These are phyloP conservation scores for Phylloscopus trochiloides DNA, from an alignment of 2,113 vertebrate species.

Conservation along the genomic window DNA sequence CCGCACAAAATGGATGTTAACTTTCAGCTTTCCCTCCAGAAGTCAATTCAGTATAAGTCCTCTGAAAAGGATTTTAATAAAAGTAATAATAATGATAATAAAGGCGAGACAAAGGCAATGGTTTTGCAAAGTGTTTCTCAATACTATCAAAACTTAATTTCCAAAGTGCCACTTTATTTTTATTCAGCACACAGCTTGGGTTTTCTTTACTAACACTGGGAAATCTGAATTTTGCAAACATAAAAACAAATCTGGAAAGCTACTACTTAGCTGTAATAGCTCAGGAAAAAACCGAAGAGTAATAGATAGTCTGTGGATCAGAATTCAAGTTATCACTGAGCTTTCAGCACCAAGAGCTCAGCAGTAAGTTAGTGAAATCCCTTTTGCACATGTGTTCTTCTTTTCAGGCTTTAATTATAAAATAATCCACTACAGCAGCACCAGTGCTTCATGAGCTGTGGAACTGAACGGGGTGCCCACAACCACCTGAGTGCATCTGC, in stretches of 20 bases:
- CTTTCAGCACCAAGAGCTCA: not conserved
- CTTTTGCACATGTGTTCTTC: not conserved
- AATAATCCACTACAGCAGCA: not conserved
- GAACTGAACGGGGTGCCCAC: not conserved
- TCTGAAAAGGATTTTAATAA: not conserved
- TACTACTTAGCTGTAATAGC: not conserved
- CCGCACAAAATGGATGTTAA: not conserved
- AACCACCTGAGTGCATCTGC: not conserved
- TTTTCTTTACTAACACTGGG: not conserved
- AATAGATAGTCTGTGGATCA: not conserved
- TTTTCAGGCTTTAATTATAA: not conserved
- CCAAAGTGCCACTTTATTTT: not conserved
- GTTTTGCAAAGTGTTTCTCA: slow-evolving; percentile 11
- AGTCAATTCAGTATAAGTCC: not conserved
- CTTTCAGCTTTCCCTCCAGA: not conserved
- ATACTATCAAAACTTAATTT: not conserved
- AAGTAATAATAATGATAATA: not conserved
- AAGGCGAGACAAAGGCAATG: not conserved
- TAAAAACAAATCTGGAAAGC: not conserved
- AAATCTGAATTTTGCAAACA: not conserved
- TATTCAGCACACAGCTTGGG: not conserved
- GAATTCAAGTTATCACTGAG: not conserved
- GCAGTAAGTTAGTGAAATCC: not conserved
- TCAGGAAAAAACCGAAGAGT: not conserved
- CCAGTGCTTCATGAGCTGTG: not conserved